Percentiles rank a stretch among this genome's conserved stretches.
phyloP scores from a whole-genome alignment of 64 coral and sea anemone genomes.

The Stylophora pistillata region DNA sequence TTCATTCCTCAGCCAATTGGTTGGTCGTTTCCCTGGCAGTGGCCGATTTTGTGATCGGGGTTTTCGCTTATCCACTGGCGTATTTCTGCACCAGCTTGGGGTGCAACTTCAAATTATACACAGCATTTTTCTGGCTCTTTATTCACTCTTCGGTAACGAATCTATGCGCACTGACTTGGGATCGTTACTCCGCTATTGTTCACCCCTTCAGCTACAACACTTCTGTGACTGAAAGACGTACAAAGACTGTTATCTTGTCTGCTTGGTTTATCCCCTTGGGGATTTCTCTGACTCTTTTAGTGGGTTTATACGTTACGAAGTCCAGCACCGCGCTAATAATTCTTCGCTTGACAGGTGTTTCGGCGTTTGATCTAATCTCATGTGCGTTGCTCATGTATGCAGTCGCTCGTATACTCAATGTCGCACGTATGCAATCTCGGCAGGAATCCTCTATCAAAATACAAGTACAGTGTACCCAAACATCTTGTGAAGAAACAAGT shows the following conservation, averaged over 20 bases:
- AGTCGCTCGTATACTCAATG: background rate
- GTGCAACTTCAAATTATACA: background rate
- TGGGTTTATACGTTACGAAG: background rate
- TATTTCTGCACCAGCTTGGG: too few species aligned
- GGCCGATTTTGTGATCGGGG: background rate
- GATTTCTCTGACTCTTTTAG: background rate
- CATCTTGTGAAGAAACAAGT: background rate
- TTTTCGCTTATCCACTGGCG: background rate
- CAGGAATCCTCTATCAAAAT: background rate
- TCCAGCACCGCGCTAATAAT: background rate
- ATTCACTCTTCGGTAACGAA: background rate
- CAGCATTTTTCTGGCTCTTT: background rate
- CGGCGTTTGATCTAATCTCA: background rate
- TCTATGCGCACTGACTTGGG: background rate
- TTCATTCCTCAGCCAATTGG: slow-evolving; percentile 33
- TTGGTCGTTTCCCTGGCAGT: slow-evolving; percentile 4
- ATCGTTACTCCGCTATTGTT: slow-evolving; percentile 8
- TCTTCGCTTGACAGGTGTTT: background rate
- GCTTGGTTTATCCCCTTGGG: background rate
- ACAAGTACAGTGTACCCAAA: background rate
- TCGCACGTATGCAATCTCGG: background rate
- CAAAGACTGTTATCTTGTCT: background rate
- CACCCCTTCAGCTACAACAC: slow-evolving; percentile 8
- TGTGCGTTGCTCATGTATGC: background rate
- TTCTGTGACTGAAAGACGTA: background rate